These are phyloP conservation scores for Spodoptera picta DNA, from an alignment of 2,888 invertebrate genomes.

Conservation along the genomic window DNA sequence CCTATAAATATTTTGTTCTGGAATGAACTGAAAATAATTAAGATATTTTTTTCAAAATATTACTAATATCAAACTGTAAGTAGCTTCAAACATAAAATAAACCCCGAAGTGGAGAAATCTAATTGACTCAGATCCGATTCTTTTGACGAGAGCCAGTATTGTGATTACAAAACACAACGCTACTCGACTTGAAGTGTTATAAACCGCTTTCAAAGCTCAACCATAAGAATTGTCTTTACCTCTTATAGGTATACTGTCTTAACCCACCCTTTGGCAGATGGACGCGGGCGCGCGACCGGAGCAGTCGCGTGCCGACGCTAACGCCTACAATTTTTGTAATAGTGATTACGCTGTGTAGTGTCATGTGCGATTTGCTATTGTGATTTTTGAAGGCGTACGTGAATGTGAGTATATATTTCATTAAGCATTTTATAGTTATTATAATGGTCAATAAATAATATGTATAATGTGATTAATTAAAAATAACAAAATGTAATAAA, in stretches of 20 bases:
- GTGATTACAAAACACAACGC: constrained; percentile 3
- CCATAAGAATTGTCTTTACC: constrained; percentile 45
- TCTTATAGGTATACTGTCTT: constrained; percentile 37
- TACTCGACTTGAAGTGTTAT: constrained; percentile 5
- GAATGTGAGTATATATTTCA: constrained; percentile 43
- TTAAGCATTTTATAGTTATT: not conserved
- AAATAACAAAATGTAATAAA: constrained; percentile 6
- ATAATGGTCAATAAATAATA: not conserved
- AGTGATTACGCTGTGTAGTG: constrained; percentile 59
- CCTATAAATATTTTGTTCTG: too few species aligned
- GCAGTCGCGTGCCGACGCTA: constrained; percentile 53
- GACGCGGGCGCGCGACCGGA: constrained; percentile 53
- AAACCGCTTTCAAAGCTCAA: constrained; percentile 19
- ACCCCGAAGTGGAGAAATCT: not conserved
- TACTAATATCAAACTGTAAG: too few species aligned
- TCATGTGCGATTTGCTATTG: constrained; percentile 57
- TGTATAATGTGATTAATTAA: not conserved
- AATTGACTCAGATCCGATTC: not conserved
- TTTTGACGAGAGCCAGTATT: not conserved
- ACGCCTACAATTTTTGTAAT: constrained; percentile 45
- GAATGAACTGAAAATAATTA: too few species aligned
- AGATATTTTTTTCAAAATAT: too few species aligned
- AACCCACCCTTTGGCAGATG: constrained; percentile 50
- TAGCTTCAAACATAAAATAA: not conserved
- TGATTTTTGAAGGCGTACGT: constrained; percentile 49